These are phyloP conservation scores for Aldabrachelys gigantea DNA, from an alignment of 2,113 vertebrate species.

Conservation along the genomic window DNA sequence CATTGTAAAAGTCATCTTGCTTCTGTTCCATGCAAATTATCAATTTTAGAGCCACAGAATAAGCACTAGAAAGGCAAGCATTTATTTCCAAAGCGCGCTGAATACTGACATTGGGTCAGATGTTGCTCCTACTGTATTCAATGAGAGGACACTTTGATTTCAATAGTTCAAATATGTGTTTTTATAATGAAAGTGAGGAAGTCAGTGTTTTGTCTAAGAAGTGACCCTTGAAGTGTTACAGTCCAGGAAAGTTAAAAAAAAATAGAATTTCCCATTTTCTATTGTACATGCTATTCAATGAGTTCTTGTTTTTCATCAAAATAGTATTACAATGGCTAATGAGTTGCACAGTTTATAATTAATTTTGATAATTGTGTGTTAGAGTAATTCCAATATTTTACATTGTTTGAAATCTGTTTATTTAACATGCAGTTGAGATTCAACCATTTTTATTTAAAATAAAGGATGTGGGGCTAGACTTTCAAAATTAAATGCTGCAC, in stretches of 20 bases:
- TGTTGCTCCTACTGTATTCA: background rate
- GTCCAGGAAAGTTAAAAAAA: background rate
- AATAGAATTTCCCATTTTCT: background rate
- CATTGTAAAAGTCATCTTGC: background rate
- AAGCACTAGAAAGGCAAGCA: background rate
- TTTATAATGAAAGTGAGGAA: background rate
- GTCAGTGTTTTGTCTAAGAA: background rate
- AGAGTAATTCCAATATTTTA: background rate
- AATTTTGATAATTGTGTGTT: background rate
- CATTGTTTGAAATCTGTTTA: background rate
- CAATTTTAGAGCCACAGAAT: background rate
- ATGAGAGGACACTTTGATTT: background rate
- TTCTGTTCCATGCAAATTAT: background rate
- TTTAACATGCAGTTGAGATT: background rate
- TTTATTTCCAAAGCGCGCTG: rapidly evolving
- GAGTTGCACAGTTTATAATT: background rate
- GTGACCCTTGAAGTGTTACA: background rate
- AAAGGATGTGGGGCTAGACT: background rate
- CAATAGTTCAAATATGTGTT: rapidly evolving
- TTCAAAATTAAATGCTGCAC: background rate
- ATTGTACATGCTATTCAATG: background rate
- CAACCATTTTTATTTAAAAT: background rate
- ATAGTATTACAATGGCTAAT: background rate
- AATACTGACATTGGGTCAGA: background rate
- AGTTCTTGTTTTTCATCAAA: background rate